Conservation (phyloP, 2,113 vertebrate genomes). For the Pelobates fuscus region DNA sequence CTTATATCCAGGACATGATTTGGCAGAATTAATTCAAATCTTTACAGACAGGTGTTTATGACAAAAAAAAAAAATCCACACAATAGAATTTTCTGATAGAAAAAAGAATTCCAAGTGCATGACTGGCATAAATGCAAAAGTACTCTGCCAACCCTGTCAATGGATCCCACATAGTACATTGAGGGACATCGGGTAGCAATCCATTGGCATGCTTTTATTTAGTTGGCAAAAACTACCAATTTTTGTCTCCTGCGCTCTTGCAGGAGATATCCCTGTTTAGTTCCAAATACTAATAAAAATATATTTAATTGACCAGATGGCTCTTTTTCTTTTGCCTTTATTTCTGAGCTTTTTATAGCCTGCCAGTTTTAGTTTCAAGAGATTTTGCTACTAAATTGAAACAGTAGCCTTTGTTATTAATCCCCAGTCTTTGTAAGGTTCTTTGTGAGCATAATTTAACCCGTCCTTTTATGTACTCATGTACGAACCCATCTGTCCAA, state of each 20-base stretch:
- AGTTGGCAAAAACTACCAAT: conserved; percentile 10
- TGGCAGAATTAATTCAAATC: conserved; percentile 4
- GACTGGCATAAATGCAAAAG: conserved; percentile 9
- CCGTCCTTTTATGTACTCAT: conserved; percentile 22
- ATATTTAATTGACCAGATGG: conserved; percentile 47
- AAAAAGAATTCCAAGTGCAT: conserved; percentile 8
- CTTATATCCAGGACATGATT: not conserved
- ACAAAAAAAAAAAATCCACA: conserved; percentile 33
- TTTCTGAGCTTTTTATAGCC: conserved; percentile 9
- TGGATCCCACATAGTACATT: too few species aligned
- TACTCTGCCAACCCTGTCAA: not conserved
- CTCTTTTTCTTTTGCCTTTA: conserved; percentile 38
- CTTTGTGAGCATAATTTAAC: conserved; percentile 36
- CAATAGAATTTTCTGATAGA: conserved; percentile 24
- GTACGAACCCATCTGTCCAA: conserved; percentile 28
- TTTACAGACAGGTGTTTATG: conserved; percentile 24
- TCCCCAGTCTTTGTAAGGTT: conserved; percentile 15
- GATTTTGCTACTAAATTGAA: conserved; percentile 32
- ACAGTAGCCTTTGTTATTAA: conserved; percentile 36
- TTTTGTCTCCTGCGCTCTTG: conserved; percentile 34
- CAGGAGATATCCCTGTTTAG: conserved; percentile 14
- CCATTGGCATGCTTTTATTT: conserved; percentile 12
- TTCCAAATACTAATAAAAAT: conserved; percentile 45
- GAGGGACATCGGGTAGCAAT: conserved; percentile 20
- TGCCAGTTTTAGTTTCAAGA: conserved; percentile 21